phyloP scores from a whole-genome alignment of 2,888 invertebrate species.

The Nesidiocoris tenuis region DNA sequence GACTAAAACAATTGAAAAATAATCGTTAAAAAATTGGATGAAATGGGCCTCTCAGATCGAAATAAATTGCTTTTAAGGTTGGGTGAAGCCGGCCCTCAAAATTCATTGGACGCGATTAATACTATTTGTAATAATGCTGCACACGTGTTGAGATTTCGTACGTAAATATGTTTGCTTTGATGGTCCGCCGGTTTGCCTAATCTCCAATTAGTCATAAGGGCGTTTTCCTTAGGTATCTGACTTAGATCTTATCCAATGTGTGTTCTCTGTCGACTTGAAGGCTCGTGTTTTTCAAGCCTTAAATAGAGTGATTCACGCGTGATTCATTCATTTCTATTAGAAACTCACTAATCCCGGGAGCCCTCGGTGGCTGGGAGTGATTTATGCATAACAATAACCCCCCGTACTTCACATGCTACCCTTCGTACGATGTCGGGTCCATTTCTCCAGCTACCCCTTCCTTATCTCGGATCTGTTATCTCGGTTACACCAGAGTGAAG shows the following conservation, averaged over 20 bases:
- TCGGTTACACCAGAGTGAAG: not conserved
- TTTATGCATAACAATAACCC: not conserved
- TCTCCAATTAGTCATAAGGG: not conserved
- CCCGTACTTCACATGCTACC: not conserved
- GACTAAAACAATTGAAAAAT: no score
- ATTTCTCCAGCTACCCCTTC: not conserved
- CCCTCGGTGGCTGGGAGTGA: not conserved
- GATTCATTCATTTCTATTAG: not conserved
- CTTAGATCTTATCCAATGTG: not conserved
- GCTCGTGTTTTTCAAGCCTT: not conserved
- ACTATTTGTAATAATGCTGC: no score
- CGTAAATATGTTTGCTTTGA: no score
- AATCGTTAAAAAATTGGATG: no score
- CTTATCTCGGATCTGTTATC: not conserved
- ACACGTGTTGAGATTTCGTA: no score
- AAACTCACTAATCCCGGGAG: not conserved
- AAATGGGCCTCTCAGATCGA: no score
- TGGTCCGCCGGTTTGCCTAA: no score
- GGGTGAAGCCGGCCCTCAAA: no score
- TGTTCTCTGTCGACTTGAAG: not conserved
- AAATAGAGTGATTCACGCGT: not conserved
- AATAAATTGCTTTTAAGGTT: no score
- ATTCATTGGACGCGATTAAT: no score
- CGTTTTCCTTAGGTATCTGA: no score
- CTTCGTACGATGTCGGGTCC: not conserved